Evolutionary conservation across 2,797 vertebrate species (phyloP).

Genomic region (Phalanger gymnotis): DNA sequence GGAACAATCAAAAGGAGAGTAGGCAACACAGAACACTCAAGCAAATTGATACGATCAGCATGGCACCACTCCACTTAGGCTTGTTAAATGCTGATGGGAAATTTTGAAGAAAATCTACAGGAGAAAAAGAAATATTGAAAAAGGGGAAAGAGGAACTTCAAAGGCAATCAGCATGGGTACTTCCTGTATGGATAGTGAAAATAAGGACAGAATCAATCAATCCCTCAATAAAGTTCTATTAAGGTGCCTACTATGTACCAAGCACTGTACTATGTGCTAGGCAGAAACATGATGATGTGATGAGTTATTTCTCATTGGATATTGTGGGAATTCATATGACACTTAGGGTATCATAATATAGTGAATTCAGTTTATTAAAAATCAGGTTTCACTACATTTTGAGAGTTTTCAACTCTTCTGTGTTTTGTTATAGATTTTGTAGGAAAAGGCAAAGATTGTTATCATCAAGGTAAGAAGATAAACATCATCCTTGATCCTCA

Average conservation of each 20-base stretch:
- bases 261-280: not conserved
- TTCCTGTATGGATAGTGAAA: not conserved
- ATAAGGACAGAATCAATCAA: not conserved
- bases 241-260: not conserved
- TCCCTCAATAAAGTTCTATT: not conserved
- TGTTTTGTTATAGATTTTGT: not conserved
- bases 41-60: not conserved
- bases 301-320: not conserved
- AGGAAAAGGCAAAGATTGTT: not conserved
- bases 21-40: not conserved
- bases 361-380: not conserved
- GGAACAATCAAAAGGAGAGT: not conserved
- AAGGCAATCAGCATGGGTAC: not conserved
- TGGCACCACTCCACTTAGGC: not conserved
- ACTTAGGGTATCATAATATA: not conserved
- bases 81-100: not conserved
- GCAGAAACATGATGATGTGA: not conserved
- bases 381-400: not conserved
- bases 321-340: not conserved
- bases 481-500: not conserved
- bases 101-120: not conserved
- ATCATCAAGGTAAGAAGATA: not conserved
- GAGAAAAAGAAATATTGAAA: not conserved
- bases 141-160: not conserved
- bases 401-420: not conserved